Base-by-base conservation (phyloP, 2,797 vertebrate species). In the Onychomys leucogaster region DNA sequence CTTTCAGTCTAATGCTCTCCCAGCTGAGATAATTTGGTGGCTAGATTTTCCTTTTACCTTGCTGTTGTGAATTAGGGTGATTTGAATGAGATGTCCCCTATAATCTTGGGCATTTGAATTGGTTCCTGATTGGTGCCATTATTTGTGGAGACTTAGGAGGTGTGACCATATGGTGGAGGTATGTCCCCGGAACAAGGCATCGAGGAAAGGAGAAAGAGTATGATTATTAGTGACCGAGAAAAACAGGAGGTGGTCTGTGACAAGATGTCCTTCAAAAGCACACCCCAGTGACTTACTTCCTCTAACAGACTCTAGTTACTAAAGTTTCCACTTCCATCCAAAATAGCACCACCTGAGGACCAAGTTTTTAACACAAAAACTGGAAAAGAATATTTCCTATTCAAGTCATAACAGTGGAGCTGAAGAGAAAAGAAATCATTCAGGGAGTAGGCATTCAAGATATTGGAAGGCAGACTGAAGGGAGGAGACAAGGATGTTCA, bases 51-150 rank as follows among this genome's bases (percentile, higher is more conserved):
- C 6, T 63, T 27, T 67, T 46, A 9, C 16, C 55, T 81, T 71
- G 11, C 3, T 83, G 14, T 77, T 81, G 23, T 2, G 1, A 99
- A 84, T 46, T 65, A 23, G 46, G 17, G 16, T 65, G 82, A 65
- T 49, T 46, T 84, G 59, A 46, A 65, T 84, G 61, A 65, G 29
- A 34, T 65, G 17, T 46, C 21, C 17, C 32, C 29, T 46, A 32
- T 84, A 32, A 65, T 65, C 16, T 46, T 65, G 41, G 41, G 41
- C 9, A 32, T 63, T 83, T 83, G 37, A 63, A 32, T 63, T 6
- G 9, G 41, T 84, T 46, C 41, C 17, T 84, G 32, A 3, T 34
- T 46, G 5, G 29, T 84, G 17, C 29, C 16, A 34, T 34, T 84
- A 61, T 65, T 65, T 65, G 29, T 46, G 19, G 41, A 46, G 41